These are phyloP conservation scores for Brachionus plicatilis DNA, from an alignment of 1,140 invertebrate genomes.

Conservation along the genomic window DNA sequence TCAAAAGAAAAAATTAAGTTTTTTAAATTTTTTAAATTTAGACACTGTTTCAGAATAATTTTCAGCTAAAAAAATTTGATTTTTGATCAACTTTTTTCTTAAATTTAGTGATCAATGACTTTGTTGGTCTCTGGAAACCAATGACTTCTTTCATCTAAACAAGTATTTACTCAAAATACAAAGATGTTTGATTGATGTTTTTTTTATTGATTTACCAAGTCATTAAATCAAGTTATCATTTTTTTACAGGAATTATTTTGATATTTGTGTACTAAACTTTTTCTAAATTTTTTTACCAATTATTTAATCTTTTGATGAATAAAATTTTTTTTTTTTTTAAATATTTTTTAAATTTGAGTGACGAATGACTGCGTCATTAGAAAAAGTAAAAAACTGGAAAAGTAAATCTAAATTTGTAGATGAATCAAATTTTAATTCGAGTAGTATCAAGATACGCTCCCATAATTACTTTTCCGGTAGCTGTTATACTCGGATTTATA, in stretches of 20 bases:
- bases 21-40: not conserved
- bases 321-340: not conserved
- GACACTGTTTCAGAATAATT: not conserved
- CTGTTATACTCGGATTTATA: conserved; percentile 32
- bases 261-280: not conserved
- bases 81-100: not conserved
- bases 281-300: not conserved
- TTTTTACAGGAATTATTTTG: not conserved
- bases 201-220: not conserved
- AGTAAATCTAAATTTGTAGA: not conserved
- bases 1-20: not conserved
- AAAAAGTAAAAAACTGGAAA: not conserved
- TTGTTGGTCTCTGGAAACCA: not conserved
- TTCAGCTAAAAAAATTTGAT: not conserved
- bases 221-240: not conserved
- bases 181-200: not conserved
- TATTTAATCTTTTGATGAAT: not conserved
- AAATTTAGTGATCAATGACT: not conserved
- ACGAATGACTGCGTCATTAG: not conserved
- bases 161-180: not conserved
- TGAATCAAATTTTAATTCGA: conserved; percentile 25
- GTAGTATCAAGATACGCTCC: conserved; percentile 33
- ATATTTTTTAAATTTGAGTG: not conserved
- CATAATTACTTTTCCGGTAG: conserved; percentile 36
- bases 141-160: conserved; percentile 14